Conservation (phyloP, 1,140 invertebrate genomes). For the Dinoponera quadriceps region DNA sequence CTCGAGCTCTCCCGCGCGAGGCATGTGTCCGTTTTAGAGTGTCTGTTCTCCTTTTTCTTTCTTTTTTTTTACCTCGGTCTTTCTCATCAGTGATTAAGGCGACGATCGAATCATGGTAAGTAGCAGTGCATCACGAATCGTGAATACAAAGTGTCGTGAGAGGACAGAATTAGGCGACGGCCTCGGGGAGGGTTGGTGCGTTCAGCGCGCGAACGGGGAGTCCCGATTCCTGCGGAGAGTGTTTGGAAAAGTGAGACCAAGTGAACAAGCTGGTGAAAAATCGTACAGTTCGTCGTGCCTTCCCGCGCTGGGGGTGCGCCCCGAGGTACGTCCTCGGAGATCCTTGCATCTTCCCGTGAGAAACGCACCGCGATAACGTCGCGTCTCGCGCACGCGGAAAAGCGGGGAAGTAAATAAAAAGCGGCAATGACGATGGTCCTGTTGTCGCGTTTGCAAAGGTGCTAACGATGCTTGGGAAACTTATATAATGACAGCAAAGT, state of each 20-base stretch:
- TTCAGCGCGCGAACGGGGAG: background rate
- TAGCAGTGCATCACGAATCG: constrained; percentile 66
- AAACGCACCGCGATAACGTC: background rate
- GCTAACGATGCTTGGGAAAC: background rate
- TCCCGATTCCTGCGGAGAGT: background rate
- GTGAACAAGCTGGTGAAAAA: constrained; percentile 41
- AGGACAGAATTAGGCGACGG: background rate
- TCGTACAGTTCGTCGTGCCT: constrained; percentile 10
- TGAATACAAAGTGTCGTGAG: constrained; percentile 45
- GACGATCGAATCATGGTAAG: constrained; percentile 79
- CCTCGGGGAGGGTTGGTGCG: background rate
- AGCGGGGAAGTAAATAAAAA: background rate
- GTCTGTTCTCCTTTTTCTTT: constrained; percentile 44
- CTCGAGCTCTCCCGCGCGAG: constrained; percentile 77
- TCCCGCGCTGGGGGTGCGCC: background rate
- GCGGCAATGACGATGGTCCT: background rate
- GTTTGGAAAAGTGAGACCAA: constrained; percentile 30
- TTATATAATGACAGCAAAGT: constrained; percentile 4
- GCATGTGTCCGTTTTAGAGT: constrained; percentile 79
- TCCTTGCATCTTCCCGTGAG: background rate
- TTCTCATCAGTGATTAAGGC: constrained; percentile 38
- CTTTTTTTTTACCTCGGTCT: background rate
- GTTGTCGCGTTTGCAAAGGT: background rate
- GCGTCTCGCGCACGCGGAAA: background rate
- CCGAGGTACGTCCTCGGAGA: background rate